Evolutionary conservation across 2,797 vertebrate genomes (phyloP).

Genomic region (Schizopygopsis malacanthus): DNA sequence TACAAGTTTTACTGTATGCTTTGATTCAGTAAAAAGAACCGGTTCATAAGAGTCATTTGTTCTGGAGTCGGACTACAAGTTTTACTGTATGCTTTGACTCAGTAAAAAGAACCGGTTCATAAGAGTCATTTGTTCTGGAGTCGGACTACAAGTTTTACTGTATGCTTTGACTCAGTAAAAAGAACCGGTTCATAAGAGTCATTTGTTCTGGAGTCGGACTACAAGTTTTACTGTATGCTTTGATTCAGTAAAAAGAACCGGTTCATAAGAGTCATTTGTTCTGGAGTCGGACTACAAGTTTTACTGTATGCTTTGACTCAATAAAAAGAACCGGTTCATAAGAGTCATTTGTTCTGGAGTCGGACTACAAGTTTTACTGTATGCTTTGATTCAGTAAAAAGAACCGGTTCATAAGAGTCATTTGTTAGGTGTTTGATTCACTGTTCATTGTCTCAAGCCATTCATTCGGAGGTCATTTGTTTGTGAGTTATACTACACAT

Average conservation of each 20-base stretch:
- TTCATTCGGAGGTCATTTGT: background rate
- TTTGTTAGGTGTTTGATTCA: background rate
- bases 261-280: background rate
- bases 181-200: too few relatives aligned
- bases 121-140: too few relatives aligned
- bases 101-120: too few relatives aligned
- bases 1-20: background rate
- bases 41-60: background rate
- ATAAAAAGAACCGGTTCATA: background rate
- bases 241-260: background rate
- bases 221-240: background rate
- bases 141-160: too few relatives aligned
- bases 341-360: background rate
- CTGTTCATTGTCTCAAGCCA: background rate
- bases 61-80: too few relatives aligned
- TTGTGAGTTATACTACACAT: background rate
- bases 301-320: background rate
- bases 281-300: background rate
- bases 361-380: background rate
- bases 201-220: background rate
- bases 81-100: too few relatives aligned
- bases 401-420: background rate
- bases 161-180: too few relatives aligned
- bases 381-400: background rate
- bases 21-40: background rate